Percentiles rank a stretch among this genome's conserved stretches.
Evolutionary conservation across 2,797 vertebrate species (phyloP).

Genomic region (Liparis tanakae): DNA sequence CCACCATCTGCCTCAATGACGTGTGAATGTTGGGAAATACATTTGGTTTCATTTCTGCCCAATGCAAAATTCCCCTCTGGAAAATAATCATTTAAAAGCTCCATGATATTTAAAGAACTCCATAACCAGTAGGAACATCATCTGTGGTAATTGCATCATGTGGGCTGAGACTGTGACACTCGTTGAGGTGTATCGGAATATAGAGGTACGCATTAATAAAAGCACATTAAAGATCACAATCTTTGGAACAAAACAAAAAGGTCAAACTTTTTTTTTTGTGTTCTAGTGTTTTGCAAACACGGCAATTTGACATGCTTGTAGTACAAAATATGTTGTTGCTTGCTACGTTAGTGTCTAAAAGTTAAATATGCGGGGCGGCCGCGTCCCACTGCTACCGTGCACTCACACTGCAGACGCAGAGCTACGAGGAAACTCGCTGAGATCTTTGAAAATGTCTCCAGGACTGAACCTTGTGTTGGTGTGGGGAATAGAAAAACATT

Average conservation of each 20-base stretch:
- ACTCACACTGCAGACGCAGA: constrained; percentile 10
- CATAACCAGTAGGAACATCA: constrained; percentile 3
- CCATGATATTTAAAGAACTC: constrained; percentile 9
- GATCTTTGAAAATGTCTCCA: neutral
- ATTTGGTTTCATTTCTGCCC: constrained; percentile 21
- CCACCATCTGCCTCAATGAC: neutral
- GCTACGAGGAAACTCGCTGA: neutral
- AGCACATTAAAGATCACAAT: constrained; percentile 31
- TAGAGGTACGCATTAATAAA: constrained; percentile 53
- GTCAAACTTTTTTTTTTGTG: neutral
- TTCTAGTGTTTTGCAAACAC: constrained; percentile 19
- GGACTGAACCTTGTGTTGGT: neutral
- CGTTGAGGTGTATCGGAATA: constrained; percentile 26
- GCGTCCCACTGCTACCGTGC: constrained; percentile 20
- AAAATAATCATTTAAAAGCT: neutral
- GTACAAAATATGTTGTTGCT: constrained; percentile 10
- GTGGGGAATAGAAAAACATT: neutral
- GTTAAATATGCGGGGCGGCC: constrained; percentile 19
- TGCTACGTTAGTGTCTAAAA: constrained; percentile 24
- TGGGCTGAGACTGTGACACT: constrained; percentile 29
- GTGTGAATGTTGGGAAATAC: constrained; percentile 26
- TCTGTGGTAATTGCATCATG: constrained; percentile 15
- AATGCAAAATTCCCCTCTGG: constrained; percentile 4
- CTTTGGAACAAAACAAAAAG: constrained; percentile 15
- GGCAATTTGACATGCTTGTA: constrained; percentile 1